Evolutionary conservation across 2,888 invertebrate species (phyloP).

Genomic region (Mechanitis mazaeus): DNA sequence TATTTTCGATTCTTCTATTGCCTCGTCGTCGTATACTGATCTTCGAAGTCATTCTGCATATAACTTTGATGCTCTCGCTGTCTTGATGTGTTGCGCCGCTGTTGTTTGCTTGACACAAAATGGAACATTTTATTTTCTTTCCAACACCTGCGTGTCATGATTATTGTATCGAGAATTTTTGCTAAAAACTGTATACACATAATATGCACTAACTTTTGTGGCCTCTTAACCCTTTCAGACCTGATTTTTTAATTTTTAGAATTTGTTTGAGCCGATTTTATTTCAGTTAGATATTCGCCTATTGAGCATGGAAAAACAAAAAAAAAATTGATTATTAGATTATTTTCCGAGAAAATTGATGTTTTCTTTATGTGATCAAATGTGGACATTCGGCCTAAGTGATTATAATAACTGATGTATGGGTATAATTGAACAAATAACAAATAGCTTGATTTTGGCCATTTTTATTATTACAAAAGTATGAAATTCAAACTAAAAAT

Average conservation of each 20-base stretch:
- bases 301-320: background rate
- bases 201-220: no score
- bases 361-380: conserved; percentile 11
- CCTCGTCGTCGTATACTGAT: no score
- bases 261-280: background rate
- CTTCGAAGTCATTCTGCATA: no score
- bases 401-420: conserved; percentile 11
- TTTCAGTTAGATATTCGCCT: conserved; percentile 1
- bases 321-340: background rate
- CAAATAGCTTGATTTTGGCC: conserved; percentile 8
- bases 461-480: conserved; percentile 3
- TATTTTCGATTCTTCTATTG: no score
- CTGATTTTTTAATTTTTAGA: background rate
- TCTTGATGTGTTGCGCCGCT: no score
- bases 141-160: no score
- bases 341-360: conserved; percentile 13
- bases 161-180: no score
- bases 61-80: no score
- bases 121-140: no score
- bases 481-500: conserved; percentile 1
- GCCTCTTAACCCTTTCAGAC: background rate
- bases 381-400: conserved; percentile 10
- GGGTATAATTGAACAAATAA: conserved; percentile 3
- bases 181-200: no score
- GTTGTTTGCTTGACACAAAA: no score